Evolutionary conservation across 1,140 invertebrate genomes (phyloP), one percentile per base, ranked within the genome.

Genomic region (Ceratoteleas bidentatus): DNA sequence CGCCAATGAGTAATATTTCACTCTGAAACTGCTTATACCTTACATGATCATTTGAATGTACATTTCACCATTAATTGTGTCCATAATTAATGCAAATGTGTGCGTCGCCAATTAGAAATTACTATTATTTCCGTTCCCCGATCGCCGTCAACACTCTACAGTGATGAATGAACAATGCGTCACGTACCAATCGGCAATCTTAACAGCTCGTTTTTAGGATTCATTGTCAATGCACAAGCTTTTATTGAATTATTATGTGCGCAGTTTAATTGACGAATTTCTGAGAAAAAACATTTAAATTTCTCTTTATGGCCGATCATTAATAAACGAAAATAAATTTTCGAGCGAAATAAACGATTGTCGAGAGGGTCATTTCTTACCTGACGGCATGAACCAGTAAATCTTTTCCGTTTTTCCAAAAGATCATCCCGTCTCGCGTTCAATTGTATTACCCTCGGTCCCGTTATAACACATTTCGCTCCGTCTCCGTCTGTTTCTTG

Each of bases 301-400:
- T n/a, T n/a, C n/a, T n/a, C n/a, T n/a, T 24, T 24, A 24, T 24
- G 24, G 53, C 33, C 50, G 68, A 66, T 83, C 53, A 81, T 86
- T 88, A 87, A 86, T 87, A 54, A 69, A 85, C 82, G 81, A 75
- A 87, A 87, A 87, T 85, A 76, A 78, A 84, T 87, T 86, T 24
- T 81, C 24, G 38, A 56, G 34, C 33, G 36, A 72, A 54, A 70
- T 54, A 54, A 83, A 85, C 70, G 84, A 78, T 69, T 86, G 82
- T 87, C 83, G 85, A 78, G 58, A 64, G 69, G 84, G 81, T 85
- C 81, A 81, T 14, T 74, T 33, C 24, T 65, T 76, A 76, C 61
- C 56, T 56, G 43, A 75, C 57, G 66, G 47, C 38, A 56, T 49
- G 84, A 76, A 84, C 85, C 83, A 83, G 85, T 86, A 88, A 88